phyloP scores from a whole-genome alignment of 2,888 invertebrate species.

The Adelphocoris suturalis region DNA sequence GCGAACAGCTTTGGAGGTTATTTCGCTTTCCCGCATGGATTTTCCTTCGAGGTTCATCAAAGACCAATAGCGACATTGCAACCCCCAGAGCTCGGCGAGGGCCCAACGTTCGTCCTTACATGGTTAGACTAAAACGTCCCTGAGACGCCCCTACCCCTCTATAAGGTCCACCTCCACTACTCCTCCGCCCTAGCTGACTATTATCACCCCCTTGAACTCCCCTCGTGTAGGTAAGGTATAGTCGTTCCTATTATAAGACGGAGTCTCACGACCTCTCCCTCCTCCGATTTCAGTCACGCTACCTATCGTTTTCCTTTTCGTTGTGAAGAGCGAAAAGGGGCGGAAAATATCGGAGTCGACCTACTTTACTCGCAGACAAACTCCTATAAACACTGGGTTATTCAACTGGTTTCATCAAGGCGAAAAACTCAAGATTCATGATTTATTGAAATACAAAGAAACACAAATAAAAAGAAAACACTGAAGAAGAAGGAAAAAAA shows the following conservation, averaged over 20 bases:
- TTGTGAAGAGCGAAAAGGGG: background rate
- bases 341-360: slow-evolving; percentile 59
- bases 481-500: too few species aligned
- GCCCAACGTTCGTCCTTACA: slow-evolving; percentile 43
- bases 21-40: background rate
- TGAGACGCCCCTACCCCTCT: background rate
- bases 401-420: background rate
- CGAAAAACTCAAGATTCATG: too few species aligned
- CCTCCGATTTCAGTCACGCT: slow-evolving; percentile 33
- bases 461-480: too few species aligned
- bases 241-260: background rate
- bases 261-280: slow-evolving; percentile 42
- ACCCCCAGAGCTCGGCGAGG: background rate
- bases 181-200: background rate
- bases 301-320: slow-evolving; percentile 46
- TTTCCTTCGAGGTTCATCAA: background rate
- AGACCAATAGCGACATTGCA: background rate
- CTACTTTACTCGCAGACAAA: slow-evolving; percentile 39
- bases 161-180: background rate
- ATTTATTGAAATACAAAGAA: too few species aligned
- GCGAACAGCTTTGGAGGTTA: slow-evolving; percentile 6
- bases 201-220: background rate
- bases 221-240: background rate
- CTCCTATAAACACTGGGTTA: background rate
- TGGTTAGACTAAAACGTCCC: slow-evolving; percentile 54